phyloP scores from a whole-genome alignment of 2,888 invertebrate species.

The Sphecodes monilicornis region DNA sequence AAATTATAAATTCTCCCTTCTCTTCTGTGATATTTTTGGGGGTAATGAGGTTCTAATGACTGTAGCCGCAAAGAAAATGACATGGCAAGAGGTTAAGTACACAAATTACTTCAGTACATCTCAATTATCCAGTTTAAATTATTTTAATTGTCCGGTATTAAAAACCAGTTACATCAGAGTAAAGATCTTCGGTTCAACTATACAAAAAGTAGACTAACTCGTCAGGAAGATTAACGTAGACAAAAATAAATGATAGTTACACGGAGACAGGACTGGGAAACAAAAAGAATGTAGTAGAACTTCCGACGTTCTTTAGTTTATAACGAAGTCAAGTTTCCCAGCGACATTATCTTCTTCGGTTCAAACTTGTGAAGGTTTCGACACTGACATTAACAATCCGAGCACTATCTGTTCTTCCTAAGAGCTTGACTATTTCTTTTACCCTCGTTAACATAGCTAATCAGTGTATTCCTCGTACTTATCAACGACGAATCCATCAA shows the following conservation, averaged over 20 bases:
- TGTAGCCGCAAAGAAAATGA: too few species aligned
- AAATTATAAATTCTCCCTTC: too few species aligned
- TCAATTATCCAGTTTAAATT: not conserved
- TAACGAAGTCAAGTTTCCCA: conserved; percentile 1
- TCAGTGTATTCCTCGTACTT: not conserved
- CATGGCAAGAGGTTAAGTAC: too few species aligned
- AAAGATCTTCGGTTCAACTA: not conserved
- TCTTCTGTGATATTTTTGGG: too few species aligned
- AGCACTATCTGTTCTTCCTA: not conserved
- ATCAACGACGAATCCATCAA: not conserved
- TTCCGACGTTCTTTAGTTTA: not conserved
- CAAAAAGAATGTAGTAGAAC: not conserved
- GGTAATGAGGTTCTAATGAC: too few species aligned
- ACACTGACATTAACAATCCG: not conserved
- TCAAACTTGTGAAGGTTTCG: not conserved
- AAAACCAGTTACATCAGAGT: not conserved
- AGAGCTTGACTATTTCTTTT: not conserved
- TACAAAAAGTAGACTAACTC: not conserved
- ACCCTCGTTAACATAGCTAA: not conserved
- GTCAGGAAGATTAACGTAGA: not conserved
- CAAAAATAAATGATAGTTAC: too few species aligned
- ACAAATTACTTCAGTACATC: not conserved
- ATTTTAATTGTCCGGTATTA: not conserved
- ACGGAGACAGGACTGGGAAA: not conserved
- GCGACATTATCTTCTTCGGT: conserved; percentile 2